Conservation (phyloP, 2,797 vertebrate genomes). For the Mycteria americana region DNA sequence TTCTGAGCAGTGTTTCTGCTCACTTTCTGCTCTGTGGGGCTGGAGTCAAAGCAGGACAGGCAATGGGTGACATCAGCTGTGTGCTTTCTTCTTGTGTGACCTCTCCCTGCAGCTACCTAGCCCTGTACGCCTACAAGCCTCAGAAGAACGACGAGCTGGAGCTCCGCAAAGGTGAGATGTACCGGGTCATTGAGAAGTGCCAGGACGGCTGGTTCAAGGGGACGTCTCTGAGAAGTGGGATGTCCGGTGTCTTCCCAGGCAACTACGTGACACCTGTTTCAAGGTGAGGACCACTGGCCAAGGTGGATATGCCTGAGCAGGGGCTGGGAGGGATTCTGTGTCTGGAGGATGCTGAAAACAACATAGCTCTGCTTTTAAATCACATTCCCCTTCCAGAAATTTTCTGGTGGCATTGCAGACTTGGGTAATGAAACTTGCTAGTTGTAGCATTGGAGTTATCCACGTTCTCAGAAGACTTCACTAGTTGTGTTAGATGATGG, state of each 20-base stretch:
- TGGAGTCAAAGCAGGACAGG: not conserved
- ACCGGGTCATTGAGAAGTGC: conserved; percentile 97
- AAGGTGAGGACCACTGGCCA: conserved; percentile 75
- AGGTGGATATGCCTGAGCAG: not conserved
- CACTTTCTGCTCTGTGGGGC: not conserved
- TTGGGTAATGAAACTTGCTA: not conserved
- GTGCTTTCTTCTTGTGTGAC: not conserved
- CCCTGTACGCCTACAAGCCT: conserved; percentile 95
- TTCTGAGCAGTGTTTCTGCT: not conserved
- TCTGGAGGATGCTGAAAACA: not conserved
- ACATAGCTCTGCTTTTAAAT: not conserved
- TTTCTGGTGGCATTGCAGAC: not conserved
- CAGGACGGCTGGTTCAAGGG: conserved; percentile 99
- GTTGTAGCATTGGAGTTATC: not conserved
- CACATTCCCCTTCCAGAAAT: not conserved
- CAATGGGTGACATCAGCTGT: not conserved
- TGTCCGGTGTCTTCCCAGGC: conserved; percentile 95
- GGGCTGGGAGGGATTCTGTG: not conserved
- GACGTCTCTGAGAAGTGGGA: conserved; percentile 88
- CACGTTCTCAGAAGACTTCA: not conserved
- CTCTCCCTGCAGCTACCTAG: conserved; percentile 86
- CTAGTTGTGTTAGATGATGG: not conserved
- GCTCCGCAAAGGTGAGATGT: conserved; percentile 97
- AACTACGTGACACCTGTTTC: conserved; percentile 98
- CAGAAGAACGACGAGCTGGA: conserved; percentile 98